Conservation (phyloP, 2,888 invertebrate genomes). For the Archaeoteleia sp. region DNA sequence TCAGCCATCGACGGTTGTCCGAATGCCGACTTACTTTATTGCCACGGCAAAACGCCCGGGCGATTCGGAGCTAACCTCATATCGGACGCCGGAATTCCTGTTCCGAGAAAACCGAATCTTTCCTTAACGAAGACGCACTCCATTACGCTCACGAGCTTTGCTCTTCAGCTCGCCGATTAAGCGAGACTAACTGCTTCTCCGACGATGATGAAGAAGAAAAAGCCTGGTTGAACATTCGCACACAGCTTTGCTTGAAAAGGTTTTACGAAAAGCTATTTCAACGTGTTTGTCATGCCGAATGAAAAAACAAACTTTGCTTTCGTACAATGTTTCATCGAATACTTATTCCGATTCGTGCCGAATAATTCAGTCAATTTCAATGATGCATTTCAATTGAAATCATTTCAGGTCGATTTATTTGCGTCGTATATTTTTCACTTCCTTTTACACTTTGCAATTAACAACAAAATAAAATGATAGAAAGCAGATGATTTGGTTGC, state of each 20-base stretch:
- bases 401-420: too few relatives aligned
- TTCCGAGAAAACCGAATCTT: slow-evolving; percentile 40
- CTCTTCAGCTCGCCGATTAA: slow-evolving; percentile 36
- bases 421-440: too few relatives aligned
- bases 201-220: slow-evolving; percentile 25
- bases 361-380: too few relatives aligned
- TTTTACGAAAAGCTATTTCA: slow-evolving; percentile 15
- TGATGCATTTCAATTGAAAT: too few relatives aligned
- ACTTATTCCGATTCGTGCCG: too few relatives aligned
- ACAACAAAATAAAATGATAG: too few relatives aligned
- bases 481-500: too few relatives aligned
- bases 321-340: too few relatives aligned
- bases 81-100: slow-evolving; percentile 48
- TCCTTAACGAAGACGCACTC: slow-evolving; percentile 48
- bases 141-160: slow-evolving; percentile 40
- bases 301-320: slow-evolving; percentile 1
- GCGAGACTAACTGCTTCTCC: slow-evolving; percentile 32
- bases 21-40: slow-evolving; percentile 60
- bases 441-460: too few relatives aligned
- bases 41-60: slow-evolving; percentile 55
- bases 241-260: slow-evolving; percentile 9
- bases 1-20: slow-evolving; percentile 57
- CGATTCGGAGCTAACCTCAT: slow-evolving; percentile 50
- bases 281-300: slow-evolving; percentile 20
- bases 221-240: slow-evolving; percentile 18